Conservation (phyloP, 2,113 vertebrate genomes). For the Zapus hudsonius region DNA sequence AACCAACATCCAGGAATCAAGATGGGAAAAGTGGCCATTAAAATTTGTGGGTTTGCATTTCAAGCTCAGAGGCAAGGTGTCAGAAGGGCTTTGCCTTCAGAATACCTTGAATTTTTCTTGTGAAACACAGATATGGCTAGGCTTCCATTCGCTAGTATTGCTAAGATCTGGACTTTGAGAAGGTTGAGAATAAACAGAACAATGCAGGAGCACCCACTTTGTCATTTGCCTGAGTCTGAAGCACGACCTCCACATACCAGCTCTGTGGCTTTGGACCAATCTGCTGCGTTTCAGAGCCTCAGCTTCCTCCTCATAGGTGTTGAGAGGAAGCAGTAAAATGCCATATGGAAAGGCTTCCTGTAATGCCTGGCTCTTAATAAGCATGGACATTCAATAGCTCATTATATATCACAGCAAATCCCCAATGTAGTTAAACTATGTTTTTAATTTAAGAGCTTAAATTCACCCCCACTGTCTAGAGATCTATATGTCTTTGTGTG, state of each 20-base stretch:
- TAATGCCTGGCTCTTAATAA: background rate
- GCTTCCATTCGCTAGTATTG: background rate
- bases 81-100: background rate
- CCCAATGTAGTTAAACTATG: no score
- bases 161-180: background rate
- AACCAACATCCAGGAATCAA: background rate
- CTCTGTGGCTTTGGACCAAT: background rate
- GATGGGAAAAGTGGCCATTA: background rate
- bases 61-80: background rate
- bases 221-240: background rate
- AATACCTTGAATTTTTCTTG: background rate
- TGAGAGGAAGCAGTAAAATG: background rate
- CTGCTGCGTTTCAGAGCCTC: background rate
- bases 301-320: background rate
- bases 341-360: background rate
- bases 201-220: background rate
- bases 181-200: slow-evolving; percentile 42
- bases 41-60: background rate
- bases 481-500: slow-evolving; percentile 28
- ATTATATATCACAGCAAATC: background rate
- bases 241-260: no score
- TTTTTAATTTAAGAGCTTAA: background rate
- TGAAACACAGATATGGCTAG: background rate
- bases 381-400: background rate
- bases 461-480: background rate